phyloP scores from a whole-genome alignment of 1,140 invertebrate genomes.

The Drosophila lacteicornis region DNA sequence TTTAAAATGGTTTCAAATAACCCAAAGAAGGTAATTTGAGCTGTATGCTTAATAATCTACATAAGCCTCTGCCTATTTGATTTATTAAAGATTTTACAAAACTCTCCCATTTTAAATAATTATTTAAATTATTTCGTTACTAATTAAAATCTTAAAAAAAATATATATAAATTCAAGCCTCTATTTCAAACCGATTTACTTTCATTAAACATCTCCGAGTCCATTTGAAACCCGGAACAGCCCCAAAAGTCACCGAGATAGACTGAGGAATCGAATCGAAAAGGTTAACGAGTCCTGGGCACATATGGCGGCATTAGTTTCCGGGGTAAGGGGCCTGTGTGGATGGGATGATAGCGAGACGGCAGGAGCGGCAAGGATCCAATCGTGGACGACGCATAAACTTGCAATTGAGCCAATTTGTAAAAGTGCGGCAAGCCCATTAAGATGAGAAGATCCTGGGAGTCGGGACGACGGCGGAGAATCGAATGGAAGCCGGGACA shows the following conservation, averaged over 20 bases:
- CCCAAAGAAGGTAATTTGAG: no score
- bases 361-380: slow-evolving; percentile 14
- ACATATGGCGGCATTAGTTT: slow-evolving; percentile 80
- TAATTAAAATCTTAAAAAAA: no score
- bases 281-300: slow-evolving; percentile 78
- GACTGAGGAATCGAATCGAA: slow-evolving; percentile 64
- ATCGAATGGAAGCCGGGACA: slow-evolving; percentile 31
- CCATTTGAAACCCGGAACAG: slow-evolving; percentile 23
- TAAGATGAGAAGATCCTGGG: slow-evolving; percentile 54
- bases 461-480: slow-evolving; percentile 8
- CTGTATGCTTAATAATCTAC: no score
- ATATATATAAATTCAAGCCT: no score
- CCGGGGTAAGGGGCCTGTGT: background rate
- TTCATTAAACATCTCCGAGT: no score
- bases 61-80: no score
- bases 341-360: background rate
- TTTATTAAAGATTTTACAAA: no score
- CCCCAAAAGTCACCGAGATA: slow-evolving; percentile 11
- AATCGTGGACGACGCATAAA: slow-evolving; percentile 66
- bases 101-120: no score
- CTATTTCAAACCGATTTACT: no score
- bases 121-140: no score
- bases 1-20: background rate
- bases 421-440: slow-evolving; percentile 81
- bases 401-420: slow-evolving; percentile 83